Conservation (phyloP, 2,888 invertebrate genomes). For the Polyommatus icarus region DNA sequence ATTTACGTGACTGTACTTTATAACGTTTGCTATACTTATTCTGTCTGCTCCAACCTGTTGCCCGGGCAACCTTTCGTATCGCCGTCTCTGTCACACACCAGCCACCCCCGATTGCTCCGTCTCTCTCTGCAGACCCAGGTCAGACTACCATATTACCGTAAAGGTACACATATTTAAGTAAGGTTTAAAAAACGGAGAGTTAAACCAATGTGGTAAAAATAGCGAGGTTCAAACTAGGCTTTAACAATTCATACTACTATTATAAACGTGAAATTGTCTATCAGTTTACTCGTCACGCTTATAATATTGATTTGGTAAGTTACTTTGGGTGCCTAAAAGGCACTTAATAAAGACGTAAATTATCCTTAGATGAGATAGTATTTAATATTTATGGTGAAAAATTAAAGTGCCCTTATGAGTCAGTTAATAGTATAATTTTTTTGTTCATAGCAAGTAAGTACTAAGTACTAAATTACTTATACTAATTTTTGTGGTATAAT, state of each 20-base stretch:
- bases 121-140: conserved; percentile 64
- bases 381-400: too few species aligned
- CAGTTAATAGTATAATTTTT: too few species aligned
- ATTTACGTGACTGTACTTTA: conserved; percentile 56
- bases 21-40: conserved; percentile 72
- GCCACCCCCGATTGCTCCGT: conserved; percentile 46
- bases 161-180: conserved; percentile 80
- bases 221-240: not conserved
- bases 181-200: conserved; percentile 62
- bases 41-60: conserved; percentile 74
- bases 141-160: conserved; percentile 75
- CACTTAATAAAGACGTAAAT: too few species aligned
- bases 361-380: too few species aligned
- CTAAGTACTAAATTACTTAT: too few species aligned
- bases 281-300: too few species aligned
- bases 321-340: too few species aligned
- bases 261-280: too few species aligned
- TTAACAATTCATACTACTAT: not conserved
- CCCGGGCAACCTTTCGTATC: conserved; percentile 69
- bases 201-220: not conserved
- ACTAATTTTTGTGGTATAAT: too few species aligned
- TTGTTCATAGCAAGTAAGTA: too few species aligned
- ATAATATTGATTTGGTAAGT: too few species aligned
- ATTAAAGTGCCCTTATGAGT: too few species aligned
- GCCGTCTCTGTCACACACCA: conserved; percentile 50